phyloP scores from a whole-genome alignment of 2,113 vertebrate genomes.

The Coracopsis vasa region DNA sequence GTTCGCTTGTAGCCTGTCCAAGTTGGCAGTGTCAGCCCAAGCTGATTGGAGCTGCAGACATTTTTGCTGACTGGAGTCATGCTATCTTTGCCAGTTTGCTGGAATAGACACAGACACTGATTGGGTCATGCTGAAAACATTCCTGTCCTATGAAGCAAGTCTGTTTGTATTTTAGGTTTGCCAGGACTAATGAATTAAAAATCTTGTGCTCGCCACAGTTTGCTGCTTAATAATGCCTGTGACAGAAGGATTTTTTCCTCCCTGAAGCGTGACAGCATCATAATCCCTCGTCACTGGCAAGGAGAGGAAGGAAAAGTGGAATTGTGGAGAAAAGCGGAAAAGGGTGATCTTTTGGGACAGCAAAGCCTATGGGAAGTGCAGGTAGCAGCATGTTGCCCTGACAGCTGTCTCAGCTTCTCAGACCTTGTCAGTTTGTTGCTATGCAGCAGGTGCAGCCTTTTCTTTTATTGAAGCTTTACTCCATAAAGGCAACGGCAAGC shows the following conservation, averaged over 20 bases:
- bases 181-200: slow-evolving; percentile 83
- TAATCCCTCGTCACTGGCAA: slow-evolving; percentile 56
- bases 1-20: slow-evolving; percentile 70
- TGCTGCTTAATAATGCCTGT: slow-evolving; percentile 77
- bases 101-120: slow-evolving; percentile 84
- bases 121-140: slow-evolving; percentile 85
- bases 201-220: slow-evolving; percentile 71
- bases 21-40: slow-evolving; percentile 80
- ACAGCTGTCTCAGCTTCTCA: slow-evolving; percentile 81
- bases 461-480: slow-evolving; percentile 73
- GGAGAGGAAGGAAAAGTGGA: slow-evolving; percentile 65
- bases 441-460: slow-evolving; percentile 81
- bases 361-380: slow-evolving; percentile 76
- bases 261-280: slow-evolving; percentile 72
- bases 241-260: slow-evolving; percentile 76
- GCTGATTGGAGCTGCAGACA: slow-evolving; percentile 82
- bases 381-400: slow-evolving; percentile 76
- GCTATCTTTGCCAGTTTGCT: slow-evolving; percentile 93
- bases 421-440: slow-evolving; percentile 73
- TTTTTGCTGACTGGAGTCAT: slow-evolving; percentile 94
- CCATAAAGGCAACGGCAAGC: slow-evolving; percentile 75
- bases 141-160: slow-evolving; percentile 84
- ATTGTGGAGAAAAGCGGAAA: slow-evolving; percentile 65
- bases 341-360: slow-evolving; percentile 68
- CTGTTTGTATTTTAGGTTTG: slow-evolving; percentile 84